These are phyloP conservation scores for Herpetotheres cachinnans DNA, from an alignment of 2,113 vertebrate species.

Conservation along the genomic window DNA sequence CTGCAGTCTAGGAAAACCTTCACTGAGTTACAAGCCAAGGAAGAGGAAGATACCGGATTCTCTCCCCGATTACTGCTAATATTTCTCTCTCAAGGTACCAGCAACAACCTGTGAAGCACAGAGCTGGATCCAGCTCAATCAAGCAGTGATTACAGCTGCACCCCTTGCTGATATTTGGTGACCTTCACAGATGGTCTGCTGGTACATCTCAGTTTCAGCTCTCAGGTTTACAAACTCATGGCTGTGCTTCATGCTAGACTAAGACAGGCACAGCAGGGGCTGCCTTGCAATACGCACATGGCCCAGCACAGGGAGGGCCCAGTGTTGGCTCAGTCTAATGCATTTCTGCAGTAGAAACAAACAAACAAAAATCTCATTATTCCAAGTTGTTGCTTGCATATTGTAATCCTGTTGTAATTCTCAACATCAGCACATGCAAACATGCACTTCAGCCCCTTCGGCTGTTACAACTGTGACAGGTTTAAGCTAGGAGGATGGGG, in stretches of 20 bases:
- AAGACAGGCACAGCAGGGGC: background rate
- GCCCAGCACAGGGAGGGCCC: background rate
- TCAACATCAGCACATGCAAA: background rate
- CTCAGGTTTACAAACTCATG: background rate
- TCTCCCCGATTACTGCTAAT: background rate
- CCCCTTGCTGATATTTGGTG: background rate
- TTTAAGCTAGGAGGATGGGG: background rate
- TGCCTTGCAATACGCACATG: fast-evolving
- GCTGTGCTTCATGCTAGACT: background rate
- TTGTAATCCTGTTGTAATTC: background rate
- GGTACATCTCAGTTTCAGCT: background rate
- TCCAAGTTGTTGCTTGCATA: background rate
- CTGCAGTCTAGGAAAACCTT: background rate
- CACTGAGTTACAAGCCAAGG: background rate
- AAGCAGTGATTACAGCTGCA: background rate
- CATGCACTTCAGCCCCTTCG: background rate
- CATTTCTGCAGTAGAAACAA: background rate
- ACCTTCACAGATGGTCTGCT: background rate
- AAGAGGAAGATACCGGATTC: background rate
- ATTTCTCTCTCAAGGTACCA: background rate
- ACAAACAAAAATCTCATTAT: background rate
- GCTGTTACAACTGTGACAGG: background rate
- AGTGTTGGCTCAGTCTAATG: fast-evolving
- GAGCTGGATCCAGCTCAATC: background rate
- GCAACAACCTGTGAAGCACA: background rate